Conservation (phyloP, 2,797 vertebrate genomes). For the Melanotaenia pygmaea region DNA sequence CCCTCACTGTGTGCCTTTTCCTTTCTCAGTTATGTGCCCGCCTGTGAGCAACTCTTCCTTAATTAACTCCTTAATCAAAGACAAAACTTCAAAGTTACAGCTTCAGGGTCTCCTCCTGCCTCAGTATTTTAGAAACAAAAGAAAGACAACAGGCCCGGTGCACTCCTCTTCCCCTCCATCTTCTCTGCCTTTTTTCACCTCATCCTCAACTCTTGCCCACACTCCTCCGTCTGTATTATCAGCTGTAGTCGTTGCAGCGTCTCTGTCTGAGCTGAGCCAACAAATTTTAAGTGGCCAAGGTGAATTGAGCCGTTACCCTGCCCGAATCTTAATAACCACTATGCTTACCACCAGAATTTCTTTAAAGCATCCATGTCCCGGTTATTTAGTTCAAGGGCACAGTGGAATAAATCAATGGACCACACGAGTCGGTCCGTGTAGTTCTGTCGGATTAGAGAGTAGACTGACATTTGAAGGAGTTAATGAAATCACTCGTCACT, state of each 20-base stretch:
- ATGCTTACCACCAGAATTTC: slow-evolving; percentile 31
- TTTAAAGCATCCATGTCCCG: slow-evolving; percentile 27
- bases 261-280: slow-evolving; percentile 34
- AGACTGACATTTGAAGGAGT: slow-evolving; percentile 51
- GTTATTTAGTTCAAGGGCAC: slow-evolving; percentile 58
- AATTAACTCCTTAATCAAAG: slow-evolving; percentile 75
- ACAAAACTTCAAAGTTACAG: slow-evolving; percentile 72
- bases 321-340: slow-evolving; percentile 63
- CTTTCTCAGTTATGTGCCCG: slow-evolving; percentile 47
- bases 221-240: slow-evolving; percentile 22
- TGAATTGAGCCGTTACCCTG: slow-evolving; percentile 50
- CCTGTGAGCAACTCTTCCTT: slow-evolving; percentile 54
- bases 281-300: slow-evolving; percentile 61
- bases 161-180: background rate
- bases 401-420: slow-evolving; percentile 17
- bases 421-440: slow-evolving; percentile 30
- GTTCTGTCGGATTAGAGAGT: slow-evolving; percentile 48
- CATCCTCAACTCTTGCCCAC: slow-evolving; percentile 28
- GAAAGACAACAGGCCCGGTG: slow-evolving; percentile 14
- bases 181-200: slow-evolving; percentile 27
- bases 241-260: slow-evolving; percentile 25
- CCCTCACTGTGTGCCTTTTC: slow-evolving; percentile 22
- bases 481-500: slow-evolving; percentile 58
- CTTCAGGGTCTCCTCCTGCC: slow-evolving; percentile 42
- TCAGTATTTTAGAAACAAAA: slow-evolving; percentile 32